phyloP scores from a whole-genome alignment of 2,888 invertebrate genomes.

The Resseliella maxima region DNA sequence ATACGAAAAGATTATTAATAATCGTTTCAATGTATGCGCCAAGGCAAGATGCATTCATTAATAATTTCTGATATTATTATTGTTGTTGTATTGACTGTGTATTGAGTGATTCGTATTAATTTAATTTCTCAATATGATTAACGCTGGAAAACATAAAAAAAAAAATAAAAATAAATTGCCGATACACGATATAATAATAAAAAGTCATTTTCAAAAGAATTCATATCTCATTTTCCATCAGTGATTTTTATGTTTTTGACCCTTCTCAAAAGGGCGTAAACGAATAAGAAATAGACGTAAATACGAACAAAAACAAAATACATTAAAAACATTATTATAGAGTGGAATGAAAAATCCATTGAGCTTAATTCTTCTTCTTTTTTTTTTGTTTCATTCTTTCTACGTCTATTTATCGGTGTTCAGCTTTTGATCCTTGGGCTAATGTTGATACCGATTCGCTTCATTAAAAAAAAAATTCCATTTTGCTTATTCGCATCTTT shows the following conservation, averaged over 20 bases:
- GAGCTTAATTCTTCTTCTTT: background rate
- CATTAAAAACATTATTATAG: background rate
- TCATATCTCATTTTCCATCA: background rate
- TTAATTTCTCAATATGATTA: constrained; percentile 14
- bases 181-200: background rate
- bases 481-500: background rate
- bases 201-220: background rate
- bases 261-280: background rate
- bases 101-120: background rate
- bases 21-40: background rate
- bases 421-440: background rate
- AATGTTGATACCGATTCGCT: constrained; percentile 15
- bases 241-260: background rate
- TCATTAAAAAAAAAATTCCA: background rate
- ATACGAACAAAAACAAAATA: background rate
- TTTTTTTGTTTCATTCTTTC: background rate
- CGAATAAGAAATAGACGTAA: background rate
- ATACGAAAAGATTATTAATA: background rate
- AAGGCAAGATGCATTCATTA: background rate
- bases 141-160: background rate
- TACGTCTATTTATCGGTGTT: background rate
- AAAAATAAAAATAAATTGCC: background rate
- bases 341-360: too few species aligned
- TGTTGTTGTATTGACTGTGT: background rate
- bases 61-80: background rate